phyloP scores from a whole-genome alignment of 2,888 invertebrate species.

The Drosophila pullipes region DNA sequence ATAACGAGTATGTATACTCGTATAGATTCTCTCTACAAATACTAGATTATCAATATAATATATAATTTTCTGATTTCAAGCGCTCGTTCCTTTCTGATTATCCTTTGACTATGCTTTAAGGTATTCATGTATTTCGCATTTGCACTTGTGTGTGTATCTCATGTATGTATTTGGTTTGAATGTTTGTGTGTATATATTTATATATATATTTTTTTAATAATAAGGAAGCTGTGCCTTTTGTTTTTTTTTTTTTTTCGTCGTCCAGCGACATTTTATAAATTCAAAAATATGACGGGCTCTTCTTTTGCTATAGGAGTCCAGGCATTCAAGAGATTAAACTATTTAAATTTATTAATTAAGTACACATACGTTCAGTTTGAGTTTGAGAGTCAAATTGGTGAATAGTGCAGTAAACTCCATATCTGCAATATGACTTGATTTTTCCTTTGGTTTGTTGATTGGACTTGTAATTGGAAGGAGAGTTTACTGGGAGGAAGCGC shows the following conservation, averaged over 20 bases:
- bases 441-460: neutral
- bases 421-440: neutral
- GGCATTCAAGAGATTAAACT: constrained; percentile 14
- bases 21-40: constrained; percentile 14
- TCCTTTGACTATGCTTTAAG: constrained; percentile 42
- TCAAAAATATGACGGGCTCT: constrained; percentile 30
- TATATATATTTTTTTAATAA: constrained; percentile 1
- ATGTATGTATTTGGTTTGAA: constrained; percentile 5
- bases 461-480: neutral
- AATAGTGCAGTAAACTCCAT: neutral
- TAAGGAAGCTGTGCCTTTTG: constrained; percentile 20
- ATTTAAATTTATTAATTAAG: constrained; percentile 9
- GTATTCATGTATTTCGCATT: constrained; percentile 29
- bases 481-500: neutral
- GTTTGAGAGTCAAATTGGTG: neutral
- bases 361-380: constrained; percentile 15
- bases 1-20: constrained; percentile 4
- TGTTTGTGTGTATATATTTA: constrained; percentile 9
- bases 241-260: constrained; percentile 61
- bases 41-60: constrained; percentile 24
- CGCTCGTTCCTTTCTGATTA: constrained; percentile 53
- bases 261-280: constrained; percentile 74
- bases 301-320: constrained; percentile 6
- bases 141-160: neutral
- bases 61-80: constrained; percentile 27